Base-by-base conservation (phyloP, 1,140 invertebrate species). In the Popillia japonica region DNA sequence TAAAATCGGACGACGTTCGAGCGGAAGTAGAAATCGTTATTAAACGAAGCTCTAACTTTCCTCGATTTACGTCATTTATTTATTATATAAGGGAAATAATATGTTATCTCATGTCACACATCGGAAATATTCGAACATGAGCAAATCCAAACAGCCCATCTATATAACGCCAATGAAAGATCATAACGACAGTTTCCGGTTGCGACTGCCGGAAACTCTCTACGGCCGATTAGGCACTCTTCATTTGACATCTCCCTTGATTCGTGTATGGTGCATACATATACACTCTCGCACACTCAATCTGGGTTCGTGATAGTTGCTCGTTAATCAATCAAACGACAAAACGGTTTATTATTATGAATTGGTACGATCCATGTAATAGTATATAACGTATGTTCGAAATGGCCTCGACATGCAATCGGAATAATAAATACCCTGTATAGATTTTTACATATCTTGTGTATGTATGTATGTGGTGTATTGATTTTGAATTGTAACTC, bases 221-320 rank as follows among this genome's bases (percentile, higher is more conserved):
- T 79, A 23, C 78, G 81, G 79, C 75, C 81, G 81, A 82, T 82
- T 82, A 82, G 78, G 81, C 81, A 81, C 80, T 81, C 72, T 79
- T 80, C 78, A 34, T 34, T 34, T 34, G 27, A 34, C 27, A 34
- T 34, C 27, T 34, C 27, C 27, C 27, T 34, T 34, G 27, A 34
- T 34, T 4, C 27, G 27, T 34, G 27, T 34, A 34, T 34, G 2
- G 27, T 34, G 27, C 27, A 79, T 82, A 17, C 8, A 7, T 48
- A 17, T 7, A 48, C 8, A 17, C 44, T 2, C 6, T 2, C 44
- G 8, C 48, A 40, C 76, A 78, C 80, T 81, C 81, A 80, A 14
- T 48, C 44, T 7, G n/a, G 44, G 8, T 17, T 48, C n/a, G 44
- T 48, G 44, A 48, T 48, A 48, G 44, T 14, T 7, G 10, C 44